phyloP scores from a whole-genome alignment of 1,140 invertebrate species.

The Mylabris phalerata region DNA sequence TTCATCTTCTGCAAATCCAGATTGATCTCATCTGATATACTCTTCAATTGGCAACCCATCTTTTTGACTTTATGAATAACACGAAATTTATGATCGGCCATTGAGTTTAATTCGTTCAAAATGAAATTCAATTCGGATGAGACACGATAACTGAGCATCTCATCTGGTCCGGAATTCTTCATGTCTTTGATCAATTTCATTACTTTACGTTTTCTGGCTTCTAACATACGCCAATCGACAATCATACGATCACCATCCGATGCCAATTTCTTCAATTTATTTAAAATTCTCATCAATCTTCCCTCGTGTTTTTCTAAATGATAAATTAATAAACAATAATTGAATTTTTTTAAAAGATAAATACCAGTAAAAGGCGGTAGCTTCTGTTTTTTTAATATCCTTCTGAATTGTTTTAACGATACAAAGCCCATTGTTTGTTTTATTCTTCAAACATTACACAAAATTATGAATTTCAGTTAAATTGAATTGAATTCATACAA shows the following conservation, averaged over 20 bases:
- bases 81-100: constrained; percentile 21
- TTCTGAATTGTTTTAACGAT: too few relatives aligned
- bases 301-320: constrained; percentile 13
- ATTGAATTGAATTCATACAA: too few relatives aligned
- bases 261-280: constrained; percentile 20
- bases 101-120: constrained; percentile 17
- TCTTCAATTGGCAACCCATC: constrained; percentile 20
- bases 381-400: too few relatives aligned
- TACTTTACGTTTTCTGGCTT: constrained; percentile 25
- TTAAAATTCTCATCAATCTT: constrained; percentile 21
- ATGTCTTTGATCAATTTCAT: constrained; percentile 15
- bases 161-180: neutral
- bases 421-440: too few relatives aligned
- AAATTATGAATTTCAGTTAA: too few relatives aligned
- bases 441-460: too few relatives aligned
- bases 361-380: too few relatives aligned
- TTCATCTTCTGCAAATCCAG: constrained; percentile 8
- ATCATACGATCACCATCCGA: constrained; percentile 18
- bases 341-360: too few relatives aligned
- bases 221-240: constrained; percentile 21
- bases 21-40: constrained; percentile 19
- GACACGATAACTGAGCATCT: too few relatives aligned
- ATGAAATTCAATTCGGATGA: constrained; percentile 5
- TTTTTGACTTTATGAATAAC: constrained; percentile 18
- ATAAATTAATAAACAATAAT: too few relatives aligned